Conservation (phyloP, 2,113 vertebrate species). For the Anoplopoma fimbria region DNA sequence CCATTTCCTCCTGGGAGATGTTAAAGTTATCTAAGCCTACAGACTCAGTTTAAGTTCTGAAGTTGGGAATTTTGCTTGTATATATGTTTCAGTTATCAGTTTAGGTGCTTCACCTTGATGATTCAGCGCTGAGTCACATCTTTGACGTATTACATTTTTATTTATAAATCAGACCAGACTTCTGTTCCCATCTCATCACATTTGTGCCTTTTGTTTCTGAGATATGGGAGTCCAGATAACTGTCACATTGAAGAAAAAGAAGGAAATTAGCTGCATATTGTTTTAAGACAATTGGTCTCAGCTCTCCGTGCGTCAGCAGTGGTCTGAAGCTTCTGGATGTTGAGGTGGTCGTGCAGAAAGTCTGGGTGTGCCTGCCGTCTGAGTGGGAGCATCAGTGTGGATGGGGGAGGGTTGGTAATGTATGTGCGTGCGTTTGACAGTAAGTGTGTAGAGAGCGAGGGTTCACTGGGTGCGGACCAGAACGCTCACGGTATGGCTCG, state of each 20-base stretch:
- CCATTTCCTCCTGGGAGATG: not conserved
- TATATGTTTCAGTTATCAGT: not conserved
- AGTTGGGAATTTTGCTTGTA: not conserved
- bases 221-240: not conserved
- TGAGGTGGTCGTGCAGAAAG: constrained; percentile 57
- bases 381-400: constrained; percentile 48
- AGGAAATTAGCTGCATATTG: not conserved
- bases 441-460: constrained; percentile 52
- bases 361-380: constrained; percentile 72
- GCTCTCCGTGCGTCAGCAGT: constrained; percentile 39
- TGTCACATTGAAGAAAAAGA: not conserved
- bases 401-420: constrained; percentile 32
- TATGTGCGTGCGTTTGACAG: constrained; percentile 58
- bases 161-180: constrained; percentile 20
- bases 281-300: constrained; percentile 1
- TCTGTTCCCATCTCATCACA: not conserved
- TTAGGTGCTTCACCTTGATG: constrained; percentile 59
- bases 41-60: not conserved
- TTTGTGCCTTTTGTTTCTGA: not conserved
- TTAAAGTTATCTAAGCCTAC: not conserved
- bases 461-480: constrained; percentile 73
- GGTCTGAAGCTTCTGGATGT: constrained; percentile 42
- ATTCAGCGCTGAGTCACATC: constrained; percentile 73
- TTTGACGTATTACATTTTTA: constrained; percentile 30
- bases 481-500: constrained; percentile 67